Conservation (phyloP, 2,113 vertebrate genomes). For the Salvelinus namaycush region DNA sequence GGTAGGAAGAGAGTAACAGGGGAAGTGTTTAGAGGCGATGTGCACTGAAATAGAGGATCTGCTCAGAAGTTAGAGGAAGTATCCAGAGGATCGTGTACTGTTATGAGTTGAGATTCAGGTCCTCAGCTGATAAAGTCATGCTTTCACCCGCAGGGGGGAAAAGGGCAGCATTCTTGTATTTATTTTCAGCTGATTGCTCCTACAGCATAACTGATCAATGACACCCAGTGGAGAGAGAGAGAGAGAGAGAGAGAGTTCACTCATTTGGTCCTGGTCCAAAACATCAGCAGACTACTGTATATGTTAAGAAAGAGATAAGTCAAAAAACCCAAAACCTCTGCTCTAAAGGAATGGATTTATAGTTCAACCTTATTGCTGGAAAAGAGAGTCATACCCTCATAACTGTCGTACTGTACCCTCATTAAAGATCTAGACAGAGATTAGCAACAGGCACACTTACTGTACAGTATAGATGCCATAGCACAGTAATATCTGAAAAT, state of each 20-base stretch:
- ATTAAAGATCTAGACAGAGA: too few species aligned
- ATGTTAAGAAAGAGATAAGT: too few species aligned
- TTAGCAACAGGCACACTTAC: too few species aligned
- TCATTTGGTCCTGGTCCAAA: neutral
- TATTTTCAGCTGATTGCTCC: neutral
- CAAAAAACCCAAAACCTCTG: too few species aligned
- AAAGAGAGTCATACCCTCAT: too few species aligned
- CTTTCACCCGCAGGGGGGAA: neutral
- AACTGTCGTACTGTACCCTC: too few species aligned
- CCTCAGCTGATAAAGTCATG: neutral
- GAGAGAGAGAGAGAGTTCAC: too few species aligned
- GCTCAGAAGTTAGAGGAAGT: neutral
- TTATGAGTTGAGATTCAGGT: slow-evolving; percentile 1
- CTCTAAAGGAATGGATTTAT: too few species aligned
- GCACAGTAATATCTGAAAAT: too few species aligned
- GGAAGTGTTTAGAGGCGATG: neutral
- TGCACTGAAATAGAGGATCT: neutral
- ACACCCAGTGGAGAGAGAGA: neutral
- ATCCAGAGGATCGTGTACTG: neutral
- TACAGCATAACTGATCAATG: neutral
- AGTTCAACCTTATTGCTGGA: too few species aligned
- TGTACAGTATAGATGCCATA: too few species aligned
- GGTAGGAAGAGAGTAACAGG: neutral
- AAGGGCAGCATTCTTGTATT: neutral
- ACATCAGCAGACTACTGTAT: neutral